These are phyloP conservation scores for Amphiprion clarkii DNA, from an alignment of 2,797 vertebrate genomes.

Conservation along the genomic window DNA sequence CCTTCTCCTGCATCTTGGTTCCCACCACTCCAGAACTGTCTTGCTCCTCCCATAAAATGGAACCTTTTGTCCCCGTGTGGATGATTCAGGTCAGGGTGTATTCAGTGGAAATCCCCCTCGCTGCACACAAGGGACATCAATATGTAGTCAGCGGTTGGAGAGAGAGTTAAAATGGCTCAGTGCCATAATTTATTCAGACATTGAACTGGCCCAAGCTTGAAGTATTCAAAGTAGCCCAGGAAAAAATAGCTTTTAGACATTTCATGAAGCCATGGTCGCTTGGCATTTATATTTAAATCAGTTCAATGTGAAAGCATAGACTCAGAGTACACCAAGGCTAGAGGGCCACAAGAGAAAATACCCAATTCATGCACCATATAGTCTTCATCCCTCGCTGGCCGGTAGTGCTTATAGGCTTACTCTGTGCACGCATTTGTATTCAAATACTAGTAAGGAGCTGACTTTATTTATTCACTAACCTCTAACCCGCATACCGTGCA, in stretches of 20 bases:
- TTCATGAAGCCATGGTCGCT: conserved; percentile 61
- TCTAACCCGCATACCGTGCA: conserved; percentile 11
- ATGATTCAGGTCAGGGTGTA: conserved; percentile 67
- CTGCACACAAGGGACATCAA: conserved; percentile 75
- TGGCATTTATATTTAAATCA: conserved; percentile 78
- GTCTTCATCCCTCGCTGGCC: conserved; percentile 16
- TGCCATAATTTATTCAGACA: conserved; percentile 81
- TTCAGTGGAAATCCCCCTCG: conserved; percentile 66
- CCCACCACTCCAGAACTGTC: conserved; percentile 44
- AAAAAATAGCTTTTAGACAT: conserved; percentile 69
- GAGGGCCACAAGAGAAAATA: conserved; percentile 51
- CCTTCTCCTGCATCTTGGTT: conserved; percentile 38
- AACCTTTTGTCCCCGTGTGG: conserved; percentile 41
- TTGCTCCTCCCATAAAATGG: conserved; percentile 27
- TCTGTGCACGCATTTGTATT: conserved; percentile 40
- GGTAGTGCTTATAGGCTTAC: conserved; percentile 26
- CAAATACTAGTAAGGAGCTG: conserved; percentile 5
- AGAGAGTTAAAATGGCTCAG: conserved; percentile 68
- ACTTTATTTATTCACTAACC: conserved; percentile 43
- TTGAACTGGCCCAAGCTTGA: conserved; percentile 67
- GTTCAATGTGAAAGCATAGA: conserved; percentile 61
- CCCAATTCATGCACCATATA: conserved; percentile 33
- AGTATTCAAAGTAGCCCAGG: conserved; percentile 70
- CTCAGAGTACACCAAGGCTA: conserved; percentile 19
- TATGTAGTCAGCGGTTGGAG: conserved; percentile 69